Percentiles rank a stretch among this genome's conserved stretches.
Conservation (phyloP, 1,140 invertebrate species). For the Anadara kagoshimensis region DNA sequence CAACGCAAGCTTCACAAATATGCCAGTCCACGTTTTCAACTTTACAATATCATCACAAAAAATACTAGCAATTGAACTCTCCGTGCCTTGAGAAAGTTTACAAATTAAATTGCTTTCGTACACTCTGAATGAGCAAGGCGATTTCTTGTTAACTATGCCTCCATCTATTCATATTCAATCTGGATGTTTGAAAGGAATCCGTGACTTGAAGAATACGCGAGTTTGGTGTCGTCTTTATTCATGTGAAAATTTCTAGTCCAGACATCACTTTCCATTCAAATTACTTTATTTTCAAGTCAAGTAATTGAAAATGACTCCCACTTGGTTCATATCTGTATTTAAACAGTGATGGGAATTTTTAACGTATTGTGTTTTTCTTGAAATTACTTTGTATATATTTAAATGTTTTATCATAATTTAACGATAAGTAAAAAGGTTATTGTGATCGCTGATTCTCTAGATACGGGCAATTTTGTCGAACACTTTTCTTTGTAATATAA, state of each 20-base stretch:
- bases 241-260: slow-evolving; percentile 20
- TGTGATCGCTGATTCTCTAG: background rate
- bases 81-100: slow-evolving; percentile 15
- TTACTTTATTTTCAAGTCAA: slow-evolving; percentile 27
- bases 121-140: slow-evolving; percentile 16
- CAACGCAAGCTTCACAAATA: no score
- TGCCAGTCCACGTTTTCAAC: no score
- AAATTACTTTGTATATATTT: no score
- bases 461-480: background rate
- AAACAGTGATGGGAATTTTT: no score
- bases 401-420: no score
- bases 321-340: no score
- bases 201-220: slow-evolving; percentile 24
- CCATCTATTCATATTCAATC: slow-evolving; percentile 18
- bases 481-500: background rate
- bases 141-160: slow-evolving; percentile 21
- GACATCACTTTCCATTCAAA: slow-evolving; percentile 19
- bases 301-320: no score
- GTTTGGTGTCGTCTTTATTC: slow-evolving; percentile 1
- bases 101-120: slow-evolving; percentile 28
- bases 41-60: no score
- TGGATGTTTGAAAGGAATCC: slow-evolving; percentile 11
- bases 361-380: no score
- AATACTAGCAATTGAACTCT: background rate
- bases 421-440: no score